These are phyloP conservation scores for Arctocebus calabarensis DNA, from an alignment of 2,797 vertebrate genomes.

Conservation along the genomic window DNA sequence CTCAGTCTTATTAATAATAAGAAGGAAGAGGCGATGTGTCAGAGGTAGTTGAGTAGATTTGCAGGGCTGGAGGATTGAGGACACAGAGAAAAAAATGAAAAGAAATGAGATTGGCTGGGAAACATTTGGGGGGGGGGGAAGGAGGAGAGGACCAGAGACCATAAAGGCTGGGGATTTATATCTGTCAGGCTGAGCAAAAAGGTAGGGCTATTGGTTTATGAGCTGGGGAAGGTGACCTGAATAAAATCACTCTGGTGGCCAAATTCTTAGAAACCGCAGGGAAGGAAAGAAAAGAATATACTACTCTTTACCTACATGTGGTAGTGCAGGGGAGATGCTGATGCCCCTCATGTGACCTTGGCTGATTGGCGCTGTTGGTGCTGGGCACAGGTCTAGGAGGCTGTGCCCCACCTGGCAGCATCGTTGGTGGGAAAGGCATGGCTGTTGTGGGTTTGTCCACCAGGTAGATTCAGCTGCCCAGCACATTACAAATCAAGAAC, in stretches of 20 bases:
- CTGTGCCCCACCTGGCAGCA: neutral
- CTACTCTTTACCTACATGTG: neutral
- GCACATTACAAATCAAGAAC: too few species aligned
- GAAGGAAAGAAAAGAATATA: neutral
- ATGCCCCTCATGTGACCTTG: neutral
- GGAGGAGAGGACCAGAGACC: neutral
- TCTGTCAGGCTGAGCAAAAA: neutral
- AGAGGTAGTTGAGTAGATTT: constrained; percentile 64
- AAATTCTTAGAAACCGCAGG: neutral
- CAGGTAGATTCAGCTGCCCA: neutral
- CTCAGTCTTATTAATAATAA: constrained; percentile 65
- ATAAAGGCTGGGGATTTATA: neutral
- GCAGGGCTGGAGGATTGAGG: constrained; percentile 2
- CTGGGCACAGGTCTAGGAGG: neutral
- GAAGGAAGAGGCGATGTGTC: neutral
- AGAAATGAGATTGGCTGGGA: neutral
- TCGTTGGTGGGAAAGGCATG: neutral
- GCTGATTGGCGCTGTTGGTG: neutral
- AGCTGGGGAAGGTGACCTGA: neutral
- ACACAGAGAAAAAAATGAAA: constrained; percentile 46
- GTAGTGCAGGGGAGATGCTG: neutral
- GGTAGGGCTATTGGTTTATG: neutral
- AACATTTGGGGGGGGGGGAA: neutral
- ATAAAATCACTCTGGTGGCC: constrained; percentile 15
- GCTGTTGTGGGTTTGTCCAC: neutral